These are phyloP conservation scores for Bambusicola thoracicus DNA, from an alignment of 2,113 vertebrate species.

Conservation along the genomic window DNA sequence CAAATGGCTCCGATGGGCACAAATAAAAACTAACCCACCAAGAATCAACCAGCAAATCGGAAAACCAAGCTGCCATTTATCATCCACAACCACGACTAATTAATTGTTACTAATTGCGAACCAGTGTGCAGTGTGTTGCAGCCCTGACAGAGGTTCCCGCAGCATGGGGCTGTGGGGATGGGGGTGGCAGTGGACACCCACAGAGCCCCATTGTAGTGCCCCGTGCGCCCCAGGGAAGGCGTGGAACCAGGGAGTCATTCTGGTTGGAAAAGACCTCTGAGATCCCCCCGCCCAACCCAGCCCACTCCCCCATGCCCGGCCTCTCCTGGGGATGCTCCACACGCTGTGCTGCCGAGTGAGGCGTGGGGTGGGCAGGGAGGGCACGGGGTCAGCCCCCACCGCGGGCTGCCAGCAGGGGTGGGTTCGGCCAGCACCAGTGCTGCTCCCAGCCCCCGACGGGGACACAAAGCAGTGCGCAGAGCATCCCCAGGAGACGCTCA, in stretches of 20 bases:
- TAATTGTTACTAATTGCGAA: neutral
- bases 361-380: neutral
- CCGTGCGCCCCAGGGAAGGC: too few species aligned
- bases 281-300: too few species aligned
- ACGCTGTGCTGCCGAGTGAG: neutral
- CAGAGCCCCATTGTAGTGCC: too few species aligned
- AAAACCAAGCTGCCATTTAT: neutral
- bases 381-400: neutral
- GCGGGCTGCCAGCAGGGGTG: rapidly evolving
- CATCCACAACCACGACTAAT: neutral
- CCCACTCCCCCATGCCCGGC: too few species aligned
- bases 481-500: neutral
- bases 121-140: neutral
- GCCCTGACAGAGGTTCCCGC: neutral
- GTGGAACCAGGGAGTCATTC: too few species aligned
- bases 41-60: neutral
- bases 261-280: too few species aligned
- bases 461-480: neutral
- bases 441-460: neutral
- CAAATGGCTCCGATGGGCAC: neutral
- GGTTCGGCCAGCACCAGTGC: neutral
- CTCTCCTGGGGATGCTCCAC: too few species aligned
- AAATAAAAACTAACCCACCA: neutral
- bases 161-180: too few species aligned
- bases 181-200: too few species aligned